Base-by-base conservation (phyloP, 1,140 invertebrate species). In the Brachionus plicatilis region DNA sequence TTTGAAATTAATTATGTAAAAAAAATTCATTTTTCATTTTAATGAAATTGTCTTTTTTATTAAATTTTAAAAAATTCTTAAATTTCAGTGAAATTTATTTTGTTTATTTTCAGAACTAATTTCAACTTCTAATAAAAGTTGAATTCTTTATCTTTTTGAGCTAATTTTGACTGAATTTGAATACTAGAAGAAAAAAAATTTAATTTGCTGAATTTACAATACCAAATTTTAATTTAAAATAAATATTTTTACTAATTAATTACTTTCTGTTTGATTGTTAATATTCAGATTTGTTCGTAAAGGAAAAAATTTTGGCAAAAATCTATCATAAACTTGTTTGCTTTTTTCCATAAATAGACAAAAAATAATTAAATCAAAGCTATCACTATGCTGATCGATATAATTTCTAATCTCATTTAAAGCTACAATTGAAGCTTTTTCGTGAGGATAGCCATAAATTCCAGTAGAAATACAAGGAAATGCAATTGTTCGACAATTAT, bases 391-490 rank as follows among this genome's bases (percentile, higher is more conserved):
- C 53, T 82, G 7, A 14, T 56, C 78, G 5, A 82, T 20, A 60
- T 60, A 65, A 20, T 45, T 43, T 82, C 50, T 66, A 12, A 82
- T 12, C 45, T 53, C 50, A 24, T 41, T 41, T 45, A 82, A 8
- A 41, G 45, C 78, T 37, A 50, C 56, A 7, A 17, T 24, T 41
- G n/a, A 65, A 41, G 78, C 78, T 0, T n/a, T 56, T 20, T 60
- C 53, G 27, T 56, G n/a, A 1, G 78, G 78, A 29, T 60, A 82
- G 33, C 33, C 60, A 45, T 65, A 82, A 20, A 82, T 37, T 27
- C 78, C 78, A 24, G 78, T 82, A 12, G 78, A 82, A 8, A 82
- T 65, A 45, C 78, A 82, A 3, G 50, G 50, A 65, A 82, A 82
- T 11, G 78, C 78, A 20, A 82, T 82, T 12, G 78, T 41, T 11